These are phyloP conservation scores for Drosophila varians DNA, from an alignment of 1,140 invertebrate species.

Conservation along the genomic window DNA sequence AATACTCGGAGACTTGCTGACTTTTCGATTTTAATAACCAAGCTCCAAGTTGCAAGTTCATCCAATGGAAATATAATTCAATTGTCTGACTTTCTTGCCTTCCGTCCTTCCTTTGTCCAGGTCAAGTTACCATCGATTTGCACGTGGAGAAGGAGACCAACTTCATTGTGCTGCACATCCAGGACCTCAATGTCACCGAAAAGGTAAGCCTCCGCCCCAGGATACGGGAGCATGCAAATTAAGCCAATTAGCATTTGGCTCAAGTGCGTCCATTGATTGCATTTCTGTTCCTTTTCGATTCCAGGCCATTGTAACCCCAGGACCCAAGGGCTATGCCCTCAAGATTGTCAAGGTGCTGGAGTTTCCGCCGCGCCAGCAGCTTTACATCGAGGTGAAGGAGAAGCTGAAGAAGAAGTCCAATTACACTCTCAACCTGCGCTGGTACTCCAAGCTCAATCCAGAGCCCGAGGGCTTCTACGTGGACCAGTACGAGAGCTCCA, in stretches of 20 bases:
- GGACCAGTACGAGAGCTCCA: conserved; percentile 90
- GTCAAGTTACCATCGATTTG: conserved; percentile 93
- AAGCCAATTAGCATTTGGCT: conserved; percentile 36
- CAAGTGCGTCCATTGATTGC: conserved; percentile 46
- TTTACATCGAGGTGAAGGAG: conserved; percentile 93
- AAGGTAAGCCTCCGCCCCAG: conserved; percentile 86
- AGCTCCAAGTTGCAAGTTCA: neutral
- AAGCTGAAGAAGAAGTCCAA: conserved; percentile 91
- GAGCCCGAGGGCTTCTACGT: conserved; percentile 96
- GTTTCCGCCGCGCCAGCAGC: conserved; percentile 92
- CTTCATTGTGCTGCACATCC: conserved; percentile 95
- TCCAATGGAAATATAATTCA: conserved; percentile 27
- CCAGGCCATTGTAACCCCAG: conserved; percentile 87
- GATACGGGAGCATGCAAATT: conserved; percentile 25
- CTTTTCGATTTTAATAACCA: neutral
- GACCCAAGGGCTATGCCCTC: conserved; percentile 88
- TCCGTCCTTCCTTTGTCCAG: conserved; percentile 83
- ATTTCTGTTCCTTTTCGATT: conserved; percentile 56
- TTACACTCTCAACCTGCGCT: conserved; percentile 93
- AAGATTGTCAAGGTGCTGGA: conserved; percentile 90
- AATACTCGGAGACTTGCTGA: too few species aligned
- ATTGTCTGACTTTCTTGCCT: conserved; percentile 34
- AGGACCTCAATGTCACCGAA: conserved; percentile 94
- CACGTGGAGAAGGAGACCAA: conserved; percentile 92
- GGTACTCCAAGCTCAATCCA: conserved; percentile 90